These are phyloP conservation scores for Melieria picta DNA, from an alignment of 2,888 invertebrate species.

Conservation along the genomic window DNA sequence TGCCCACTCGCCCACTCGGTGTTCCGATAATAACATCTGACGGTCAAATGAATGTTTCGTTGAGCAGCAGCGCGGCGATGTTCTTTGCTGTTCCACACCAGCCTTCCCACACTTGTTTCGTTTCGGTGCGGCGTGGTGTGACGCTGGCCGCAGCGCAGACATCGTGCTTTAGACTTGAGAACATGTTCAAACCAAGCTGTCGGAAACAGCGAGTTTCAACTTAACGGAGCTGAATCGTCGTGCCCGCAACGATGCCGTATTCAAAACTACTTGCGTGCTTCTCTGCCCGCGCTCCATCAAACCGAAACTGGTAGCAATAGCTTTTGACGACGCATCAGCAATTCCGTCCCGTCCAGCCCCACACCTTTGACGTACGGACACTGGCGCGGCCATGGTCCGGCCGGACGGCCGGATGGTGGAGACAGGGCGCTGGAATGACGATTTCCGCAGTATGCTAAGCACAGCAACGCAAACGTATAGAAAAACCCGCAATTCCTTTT, in stretches of 20 bases:
- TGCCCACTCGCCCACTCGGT: constrained; percentile 25
- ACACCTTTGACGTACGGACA: constrained; percentile 45
- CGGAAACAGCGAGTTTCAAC: constrained; percentile 55
- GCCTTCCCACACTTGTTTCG: no score
- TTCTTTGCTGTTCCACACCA: constrained; percentile 3
- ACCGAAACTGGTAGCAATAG: constrained; percentile 52
- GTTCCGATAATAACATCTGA: constrained; percentile 47
- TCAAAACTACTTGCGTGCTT: constrained; percentile 44
- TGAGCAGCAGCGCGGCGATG: constrained; percentile 42
- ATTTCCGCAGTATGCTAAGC: constrained; percentile 56
- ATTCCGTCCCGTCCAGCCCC: constrained; percentile 47
- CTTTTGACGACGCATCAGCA: constrained; percentile 59
- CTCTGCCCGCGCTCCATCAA: constrained; percentile 42
- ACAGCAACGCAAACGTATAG: constrained; percentile 44
- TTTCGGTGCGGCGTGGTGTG: constrained; percentile 23
- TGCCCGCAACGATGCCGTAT: constrained; percentile 43
- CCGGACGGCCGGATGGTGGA: constrained; percentile 14
- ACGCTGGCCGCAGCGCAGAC: constrained; percentile 31
- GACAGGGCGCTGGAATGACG: constrained; percentile 48
- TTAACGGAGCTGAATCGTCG: constrained; percentile 46
- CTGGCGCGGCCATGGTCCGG: constrained; percentile 28
- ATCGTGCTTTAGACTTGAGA: constrained; percentile 51
- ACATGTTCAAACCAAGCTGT: constrained; percentile 56
- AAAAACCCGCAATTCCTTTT: constrained; percentile 62
- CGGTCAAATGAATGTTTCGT: constrained; percentile 53